Evolutionary conservation across 2,797 vertebrate species (phyloP).

Genomic region (Acridotheres tristis): DNA sequence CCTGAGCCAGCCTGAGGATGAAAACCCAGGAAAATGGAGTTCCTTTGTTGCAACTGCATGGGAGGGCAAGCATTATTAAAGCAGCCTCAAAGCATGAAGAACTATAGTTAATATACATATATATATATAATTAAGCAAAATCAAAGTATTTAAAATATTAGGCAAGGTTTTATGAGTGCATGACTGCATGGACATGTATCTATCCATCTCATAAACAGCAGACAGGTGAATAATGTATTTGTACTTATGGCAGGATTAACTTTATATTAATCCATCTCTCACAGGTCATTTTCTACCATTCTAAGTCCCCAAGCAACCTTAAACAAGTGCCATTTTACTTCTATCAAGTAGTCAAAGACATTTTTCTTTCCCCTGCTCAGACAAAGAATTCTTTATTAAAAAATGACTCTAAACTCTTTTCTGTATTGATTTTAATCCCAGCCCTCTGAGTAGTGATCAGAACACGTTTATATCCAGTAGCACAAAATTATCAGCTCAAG

Average conservation of each 20-base stretch:
- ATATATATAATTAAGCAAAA: background rate
- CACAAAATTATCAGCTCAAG: background rate
- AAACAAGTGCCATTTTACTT: constrained; percentile 35
- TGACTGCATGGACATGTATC: background rate
- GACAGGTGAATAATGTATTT: constrained; percentile 17
- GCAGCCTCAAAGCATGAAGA: background rate
- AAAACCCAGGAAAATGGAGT: background rate
- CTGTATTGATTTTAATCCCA: background rate
- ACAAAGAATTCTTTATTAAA: background rate
- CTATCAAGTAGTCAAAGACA: background rate
- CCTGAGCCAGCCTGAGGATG: accelerated
- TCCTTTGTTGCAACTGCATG: background rate
- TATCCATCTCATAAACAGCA: background rate
- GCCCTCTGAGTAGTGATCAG: background rate
- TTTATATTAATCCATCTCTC: constrained; percentile 30
- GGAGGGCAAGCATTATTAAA: background rate
- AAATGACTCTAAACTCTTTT: background rate
- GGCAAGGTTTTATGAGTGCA: background rate
- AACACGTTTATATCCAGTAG: background rate
- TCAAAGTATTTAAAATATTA: background rate
- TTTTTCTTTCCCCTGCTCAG: background rate
- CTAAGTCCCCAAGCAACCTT: background rate
- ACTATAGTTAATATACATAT: background rate
- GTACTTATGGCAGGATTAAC: background rate
- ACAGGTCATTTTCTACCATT: constrained; percentile 12